Base-by-base conservation (phyloP, 2,113 vertebrate genomes). In the Sinocyclocheilus anophthalmus region DNA sequence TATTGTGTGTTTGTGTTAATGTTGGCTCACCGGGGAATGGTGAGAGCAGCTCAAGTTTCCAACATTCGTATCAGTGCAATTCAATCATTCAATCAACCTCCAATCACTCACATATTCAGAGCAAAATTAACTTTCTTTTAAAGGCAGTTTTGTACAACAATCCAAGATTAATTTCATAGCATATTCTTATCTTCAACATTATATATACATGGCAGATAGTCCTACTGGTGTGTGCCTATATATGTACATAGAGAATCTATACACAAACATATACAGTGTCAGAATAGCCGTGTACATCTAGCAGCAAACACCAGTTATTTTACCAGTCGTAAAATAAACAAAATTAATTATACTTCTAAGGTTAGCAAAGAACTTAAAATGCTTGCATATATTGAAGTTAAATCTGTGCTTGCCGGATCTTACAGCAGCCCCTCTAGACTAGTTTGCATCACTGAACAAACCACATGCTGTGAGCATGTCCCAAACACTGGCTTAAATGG, bases 71-170 rank as follows among this genome's bases (percentile, higher is more conserved):
- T 88, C 83, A 86, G 81, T 86, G 87, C 76, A 83, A 79, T 72
- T 88, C 42, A 61, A 81, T 85, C 72, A 80, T 76, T 55, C 14
- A 55, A 55, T 55, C 14, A 37, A 63, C 37, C 48, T 86, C 63
- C 14, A 57, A 63, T 22, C 81, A 86, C 63, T 75, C 59, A 85
- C 76, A 9, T 85, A 57, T 90, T 73, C 82, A 89, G 79, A 92
- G 65, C 86, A 92, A 92, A 91, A 88, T 90, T 70, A 92, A 81
- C 83, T 55, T 59, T 80, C 33, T 76, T 85, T 82, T 89, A 92
- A 93, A 93, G 92, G 92, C 92, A 93, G 92, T 92, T 92, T 89
- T 91, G 90, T 91, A 89, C 84, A 91, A 81, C 88, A 87, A 57
- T 55, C 20, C 37, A 55, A 39, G 5, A 67, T 86, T 91, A 61